Conservation (phyloP, 2,888 invertebrate species). For the Agonopterix arenella region DNA sequence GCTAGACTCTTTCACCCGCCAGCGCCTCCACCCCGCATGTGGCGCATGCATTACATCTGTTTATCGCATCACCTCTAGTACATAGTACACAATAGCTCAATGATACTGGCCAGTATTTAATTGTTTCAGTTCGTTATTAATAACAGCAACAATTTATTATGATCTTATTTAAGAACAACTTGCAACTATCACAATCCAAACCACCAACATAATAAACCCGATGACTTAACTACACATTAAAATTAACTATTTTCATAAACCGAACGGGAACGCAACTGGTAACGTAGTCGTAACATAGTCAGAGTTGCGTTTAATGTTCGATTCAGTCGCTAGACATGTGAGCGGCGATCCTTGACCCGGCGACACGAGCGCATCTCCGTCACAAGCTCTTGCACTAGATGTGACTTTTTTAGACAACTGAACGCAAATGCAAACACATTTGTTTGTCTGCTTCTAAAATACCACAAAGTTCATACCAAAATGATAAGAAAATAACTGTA, state of each 20-base stretch:
- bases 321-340: constrained; percentile 2
- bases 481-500: too few species aligned
- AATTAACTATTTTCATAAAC: constrained; percentile 3
- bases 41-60: background rate
- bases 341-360: constrained; percentile 12
- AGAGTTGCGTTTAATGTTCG: too few species aligned
- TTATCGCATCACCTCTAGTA: background rate
- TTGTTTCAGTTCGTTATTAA: too few species aligned
- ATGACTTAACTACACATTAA: background rate
- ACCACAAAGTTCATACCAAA: too few species aligned
- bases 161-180: background rate
- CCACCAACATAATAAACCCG: too few species aligned
- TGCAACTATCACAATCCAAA: too few species aligned
- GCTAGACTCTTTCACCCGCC: too few species aligned
- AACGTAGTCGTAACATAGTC: background rate
- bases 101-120: too few species aligned
- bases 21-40: too few species aligned
- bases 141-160: background rate
- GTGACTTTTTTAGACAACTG: background rate
- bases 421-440: too few species aligned
- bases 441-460: too few species aligned
- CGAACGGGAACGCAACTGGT: background rate
- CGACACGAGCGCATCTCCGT: constrained; percentile 7
- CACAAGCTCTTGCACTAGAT: background rate
- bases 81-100: too few species aligned